Conservation (phyloP, 2,888 invertebrate species). For the Harpagoxenus sublaevis region DNA sequence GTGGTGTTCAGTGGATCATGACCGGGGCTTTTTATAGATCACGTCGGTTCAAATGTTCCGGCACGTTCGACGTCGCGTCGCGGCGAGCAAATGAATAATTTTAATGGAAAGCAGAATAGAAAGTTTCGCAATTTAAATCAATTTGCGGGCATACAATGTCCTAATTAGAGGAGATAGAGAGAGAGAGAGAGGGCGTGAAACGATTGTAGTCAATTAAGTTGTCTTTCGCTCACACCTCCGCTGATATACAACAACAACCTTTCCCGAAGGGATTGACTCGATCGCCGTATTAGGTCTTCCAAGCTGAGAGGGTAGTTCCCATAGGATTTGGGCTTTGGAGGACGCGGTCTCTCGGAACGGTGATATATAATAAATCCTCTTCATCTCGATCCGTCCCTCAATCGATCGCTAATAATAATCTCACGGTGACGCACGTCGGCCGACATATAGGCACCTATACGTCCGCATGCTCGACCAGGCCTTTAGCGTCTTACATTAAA, state of each 20-base stretch:
- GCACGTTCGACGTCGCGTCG: constrained; percentile 9
- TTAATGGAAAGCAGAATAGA: neutral
- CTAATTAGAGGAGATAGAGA: neutral
- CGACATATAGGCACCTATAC: neutral
- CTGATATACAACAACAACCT: neutral
- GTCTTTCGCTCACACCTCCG: neutral
- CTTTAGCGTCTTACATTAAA: constrained; percentile 27
- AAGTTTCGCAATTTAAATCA: constrained; percentile 26
- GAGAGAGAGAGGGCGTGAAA: no score
- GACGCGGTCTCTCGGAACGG: neutral
- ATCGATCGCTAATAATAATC: constrained; percentile 57
- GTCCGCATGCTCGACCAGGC: neutral
- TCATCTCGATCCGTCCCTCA: constrained; percentile 29
- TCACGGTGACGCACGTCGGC: constrained; percentile 35
- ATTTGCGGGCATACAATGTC: constrained; percentile 2
- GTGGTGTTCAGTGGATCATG: constrained; percentile 5
- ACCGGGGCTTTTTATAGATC: constrained; percentile 22
- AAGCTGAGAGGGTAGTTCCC: neutral
- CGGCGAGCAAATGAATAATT: constrained; percentile 3
- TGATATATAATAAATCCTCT: constrained; percentile 24
- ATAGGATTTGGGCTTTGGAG: neutral
- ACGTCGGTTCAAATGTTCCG: constrained; percentile 20
- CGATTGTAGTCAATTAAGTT: constrained; percentile 20
- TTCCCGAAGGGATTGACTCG: neutral
- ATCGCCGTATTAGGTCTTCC: neutral